Conservation (phyloP, 2,888 invertebrate species). For the Hirtodrosophila alboralis region DNA sequence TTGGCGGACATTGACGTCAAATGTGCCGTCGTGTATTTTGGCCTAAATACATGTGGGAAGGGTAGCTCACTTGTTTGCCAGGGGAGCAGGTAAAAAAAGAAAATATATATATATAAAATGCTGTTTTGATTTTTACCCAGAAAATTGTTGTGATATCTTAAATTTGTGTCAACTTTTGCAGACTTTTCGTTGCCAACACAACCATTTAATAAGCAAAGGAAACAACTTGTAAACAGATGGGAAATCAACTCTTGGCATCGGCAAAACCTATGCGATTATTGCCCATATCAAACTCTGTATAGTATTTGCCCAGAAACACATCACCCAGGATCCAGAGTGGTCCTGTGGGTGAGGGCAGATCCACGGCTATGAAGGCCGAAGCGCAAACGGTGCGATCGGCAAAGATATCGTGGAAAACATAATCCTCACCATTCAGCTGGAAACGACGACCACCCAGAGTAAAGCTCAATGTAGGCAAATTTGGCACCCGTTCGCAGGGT, state of each 20-base stretch:
- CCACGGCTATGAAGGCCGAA: slow-evolving; percentile 69
- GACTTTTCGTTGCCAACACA: slow-evolving; percentile 44
- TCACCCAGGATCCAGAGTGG: slow-evolving; percentile 73
- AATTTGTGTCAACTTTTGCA: slow-evolving; percentile 20
- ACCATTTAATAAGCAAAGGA: slow-evolving; percentile 30
- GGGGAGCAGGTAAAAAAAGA: slow-evolving; percentile 68
- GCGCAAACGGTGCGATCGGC: slow-evolving; percentile 91
- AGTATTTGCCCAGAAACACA: slow-evolving; percentile 67
- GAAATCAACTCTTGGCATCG: slow-evolving; percentile 82
- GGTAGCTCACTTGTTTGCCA: slow-evolving; percentile 16
- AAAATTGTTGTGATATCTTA: neutral
- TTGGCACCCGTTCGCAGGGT: slow-evolving; percentile 90
- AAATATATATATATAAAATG: too few relatives aligned
- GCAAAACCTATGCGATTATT: slow-evolving; percentile 70
- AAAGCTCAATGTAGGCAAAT: slow-evolving; percentile 91
- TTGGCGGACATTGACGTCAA: slow-evolving; percentile 45
- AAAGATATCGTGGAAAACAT: slow-evolving; percentile 91
- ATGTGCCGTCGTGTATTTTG: slow-evolving; percentile 1
- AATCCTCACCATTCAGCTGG: slow-evolving; percentile 91
- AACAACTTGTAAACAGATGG: neutral
- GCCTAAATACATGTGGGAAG: neutral
- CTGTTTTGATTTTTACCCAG: slow-evolving; percentile 40
- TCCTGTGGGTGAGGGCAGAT: slow-evolving; percentile 63
- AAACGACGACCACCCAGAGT: slow-evolving; percentile 90
- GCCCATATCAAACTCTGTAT: slow-evolving; percentile 74